These are phyloP conservation scores for Dicranocentrus wangi DNA, from an alignment of 2,888 invertebrate species.

Conservation along the genomic window DNA sequence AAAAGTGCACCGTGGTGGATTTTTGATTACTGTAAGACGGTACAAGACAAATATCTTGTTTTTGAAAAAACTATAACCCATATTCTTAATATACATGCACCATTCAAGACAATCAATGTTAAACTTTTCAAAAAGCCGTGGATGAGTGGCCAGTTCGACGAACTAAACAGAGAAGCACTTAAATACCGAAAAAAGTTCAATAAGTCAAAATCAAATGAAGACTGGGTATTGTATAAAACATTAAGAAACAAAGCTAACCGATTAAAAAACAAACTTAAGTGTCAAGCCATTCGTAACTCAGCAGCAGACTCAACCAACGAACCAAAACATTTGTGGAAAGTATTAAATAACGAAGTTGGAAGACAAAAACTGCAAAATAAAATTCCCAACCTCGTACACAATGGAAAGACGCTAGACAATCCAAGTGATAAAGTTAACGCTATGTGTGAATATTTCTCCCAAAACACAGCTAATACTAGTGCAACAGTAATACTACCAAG, in stretches of 20 bases:
- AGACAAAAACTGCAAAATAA: neutral
- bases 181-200: neutral
- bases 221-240: slow-evolving; percentile 12
- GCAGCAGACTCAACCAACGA: neutral
- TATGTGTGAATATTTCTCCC: slow-evolving; percentile 22
- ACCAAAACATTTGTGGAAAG: slow-evolving; percentile 21
- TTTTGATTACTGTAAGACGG: neutral
- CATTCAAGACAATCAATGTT: neutral
- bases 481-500: neutral
- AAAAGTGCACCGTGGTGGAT: slow-evolving; percentile 30
- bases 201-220: neutral
- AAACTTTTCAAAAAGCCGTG: neutral
- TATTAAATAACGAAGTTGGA: slow-evolving; percentile 35
- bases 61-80: neutral
- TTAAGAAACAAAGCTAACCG: slow-evolving; percentile 16
- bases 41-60: slow-evolving; percentile 7
- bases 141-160: neutral
- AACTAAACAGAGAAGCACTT: neutral
- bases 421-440: slow-evolving; percentile 14
- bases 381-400: neutral
- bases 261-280: slow-evolving; percentile 20
- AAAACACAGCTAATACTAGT: too few relatives aligned
- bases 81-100: slow-evolving; percentile 13
- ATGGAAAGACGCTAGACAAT: slow-evolving; percentile 1
- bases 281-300: neutral